A percentile compares a stretch with the other conserved stretches of the same genome.
phyloP scores from a whole-genome alignment of 2,888 invertebrate species.

The Endomychus coccineus region DNA sequence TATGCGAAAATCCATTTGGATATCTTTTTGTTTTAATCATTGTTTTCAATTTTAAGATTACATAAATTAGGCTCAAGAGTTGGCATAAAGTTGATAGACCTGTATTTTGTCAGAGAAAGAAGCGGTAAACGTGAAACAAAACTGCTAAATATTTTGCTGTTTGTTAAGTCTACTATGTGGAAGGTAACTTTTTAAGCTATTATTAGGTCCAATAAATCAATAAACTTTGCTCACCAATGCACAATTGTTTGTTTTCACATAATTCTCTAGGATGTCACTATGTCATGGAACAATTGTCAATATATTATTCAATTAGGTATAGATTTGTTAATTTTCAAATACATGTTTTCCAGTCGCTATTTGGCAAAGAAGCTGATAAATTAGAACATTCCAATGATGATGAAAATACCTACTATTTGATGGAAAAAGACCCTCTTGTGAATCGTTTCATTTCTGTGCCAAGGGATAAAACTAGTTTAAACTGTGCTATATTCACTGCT shows the following conservation, averaged over 20 bases:
- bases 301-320: no score
- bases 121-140: constrained; percentile 93
- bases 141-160: constrained; percentile 86
- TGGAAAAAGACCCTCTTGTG: constrained; percentile 93
- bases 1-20: no score
- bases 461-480: constrained; percentile 93
- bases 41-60: constrained; percentile 54
- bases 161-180: constrained; percentile 95
- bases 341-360: constrained; percentile 65
- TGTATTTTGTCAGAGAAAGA: constrained; percentile 89
- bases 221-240: no score
- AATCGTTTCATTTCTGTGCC: constrained; percentile 97
- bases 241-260: no score
- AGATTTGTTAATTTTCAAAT: no score
- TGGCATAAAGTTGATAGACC: constrained; percentile 85
- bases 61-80: constrained; percentile 94
- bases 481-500: constrained; percentile 97
- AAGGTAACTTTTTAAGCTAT: constrained; percentile 73
- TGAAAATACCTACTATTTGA: constrained; percentile 95
- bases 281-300: no score
- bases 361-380: constrained; percentile 98
- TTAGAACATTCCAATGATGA: constrained; percentile 98
- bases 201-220: neutral
- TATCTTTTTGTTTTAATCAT: constrained; percentile 1
- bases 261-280: no score